These are phyloP conservation scores for Orycteropus afer DNA, from an alignment of 2,113 vertebrate genomes.

Conservation along the genomic window DNA sequence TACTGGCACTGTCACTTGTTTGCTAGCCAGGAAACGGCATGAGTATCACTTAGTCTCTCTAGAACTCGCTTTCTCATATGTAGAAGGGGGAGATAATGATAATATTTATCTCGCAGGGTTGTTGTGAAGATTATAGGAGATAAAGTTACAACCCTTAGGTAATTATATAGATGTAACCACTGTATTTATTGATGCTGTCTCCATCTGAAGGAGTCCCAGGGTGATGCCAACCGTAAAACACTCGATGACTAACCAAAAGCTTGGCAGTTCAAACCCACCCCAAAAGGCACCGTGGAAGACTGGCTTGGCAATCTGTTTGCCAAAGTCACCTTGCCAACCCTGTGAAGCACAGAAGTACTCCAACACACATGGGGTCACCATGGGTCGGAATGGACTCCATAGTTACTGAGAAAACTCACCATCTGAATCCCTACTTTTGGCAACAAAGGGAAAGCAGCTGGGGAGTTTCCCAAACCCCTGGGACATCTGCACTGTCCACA, in stretches of 20 bases:
- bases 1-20: neutral
- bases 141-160: neutral
- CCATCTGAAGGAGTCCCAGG: neutral
- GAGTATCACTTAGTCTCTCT: neutral
- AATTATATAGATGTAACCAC: neutral
- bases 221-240: neutral
- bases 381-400: too few relatives aligned
- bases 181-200: too few relatives aligned
- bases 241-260: too few relatives aligned
- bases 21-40: neutral
- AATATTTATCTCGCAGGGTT: neutral
- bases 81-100: conserved; percentile 19
- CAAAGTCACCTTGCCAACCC: too few relatives aligned
- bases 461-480: neutral
- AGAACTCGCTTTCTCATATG: conserved; percentile 22
- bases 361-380: too few relatives aligned
- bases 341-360: too few relatives aligned
- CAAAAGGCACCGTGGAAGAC: too few relatives aligned
- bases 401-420: neutral
- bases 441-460: neutral
- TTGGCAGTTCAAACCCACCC: too few relatives aligned
- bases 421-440: neutral
- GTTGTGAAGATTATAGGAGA: neutral
- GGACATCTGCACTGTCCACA: neutral
- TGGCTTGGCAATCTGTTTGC: too few relatives aligned